A percentile compares a stretch with the other conserved stretches of the same genome.
phyloP scores from a whole-genome alignment of 2,797 vertebrate genomes.

The Eospalax fontanierii region DNA sequence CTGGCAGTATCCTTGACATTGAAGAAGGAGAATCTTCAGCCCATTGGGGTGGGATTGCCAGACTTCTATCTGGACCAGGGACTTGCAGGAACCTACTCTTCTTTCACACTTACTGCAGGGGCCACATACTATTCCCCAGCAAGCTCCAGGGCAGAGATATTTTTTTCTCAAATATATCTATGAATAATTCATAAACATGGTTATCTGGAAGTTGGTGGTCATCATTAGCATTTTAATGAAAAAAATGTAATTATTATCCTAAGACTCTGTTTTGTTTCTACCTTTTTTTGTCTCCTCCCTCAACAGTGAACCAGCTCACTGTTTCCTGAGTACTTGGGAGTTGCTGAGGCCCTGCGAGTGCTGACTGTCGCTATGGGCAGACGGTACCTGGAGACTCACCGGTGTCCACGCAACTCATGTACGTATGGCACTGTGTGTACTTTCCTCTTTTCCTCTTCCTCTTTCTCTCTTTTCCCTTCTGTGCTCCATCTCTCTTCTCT shows the following conservation, averaged over 20 bases:
- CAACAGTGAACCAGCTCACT: slow-evolving; percentile 79
- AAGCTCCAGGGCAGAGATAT: not conserved
- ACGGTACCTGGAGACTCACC: slow-evolving; percentile 88
- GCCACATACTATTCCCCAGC: not conserved
- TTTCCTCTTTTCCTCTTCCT: too few relatives aligned
- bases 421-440: slow-evolving; percentile 75
- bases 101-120: not conserved
- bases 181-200: slow-evolving; percentile 89
- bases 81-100: not conserved
- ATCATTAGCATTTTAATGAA: slow-evolving; percentile 91
- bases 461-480: not conserved
- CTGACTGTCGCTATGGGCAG: slow-evolving; percentile 92
- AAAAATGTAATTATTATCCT: slow-evolving; percentile 86
- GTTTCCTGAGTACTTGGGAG: slow-evolving; percentile 72
- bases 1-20: not conserved
- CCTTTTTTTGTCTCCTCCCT: not conserved
- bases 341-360: slow-evolving; percentile 84
- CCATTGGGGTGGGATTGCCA: not conserved
- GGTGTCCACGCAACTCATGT: slow-evolving; percentile 90
- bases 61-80: not conserved
- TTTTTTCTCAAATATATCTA: slow-evolving; percentile 76
- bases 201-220: slow-evolving; percentile 86
- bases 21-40: not conserved
- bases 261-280: slow-evolving; percentile 86
- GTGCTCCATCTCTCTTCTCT: too few relatives aligned